These are phyloP conservation scores for Heliocidaris erythrogramma DNA, from an alignment of 35 echinoderm and acorn worm species.

Conservation along the genomic window DNA sequence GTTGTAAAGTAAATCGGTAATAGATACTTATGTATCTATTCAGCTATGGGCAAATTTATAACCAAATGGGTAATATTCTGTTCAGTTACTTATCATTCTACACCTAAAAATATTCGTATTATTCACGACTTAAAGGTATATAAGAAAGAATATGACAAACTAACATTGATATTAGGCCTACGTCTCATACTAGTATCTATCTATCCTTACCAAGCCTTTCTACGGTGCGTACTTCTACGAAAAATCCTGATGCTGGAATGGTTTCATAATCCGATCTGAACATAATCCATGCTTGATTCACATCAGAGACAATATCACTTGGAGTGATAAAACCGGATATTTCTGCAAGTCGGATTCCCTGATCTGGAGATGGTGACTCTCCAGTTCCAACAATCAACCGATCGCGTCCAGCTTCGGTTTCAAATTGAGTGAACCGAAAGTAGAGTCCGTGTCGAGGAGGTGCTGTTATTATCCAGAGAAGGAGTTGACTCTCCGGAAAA, in stretches of 20 bases:
- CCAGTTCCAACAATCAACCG: not conserved
- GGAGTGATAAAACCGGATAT: not conserved
- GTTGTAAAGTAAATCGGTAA: no score
- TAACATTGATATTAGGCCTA: no score
- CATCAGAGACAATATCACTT: not conserved
- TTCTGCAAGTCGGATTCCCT: not conserved
- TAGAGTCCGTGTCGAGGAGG: not conserved
- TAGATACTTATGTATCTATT: no score
- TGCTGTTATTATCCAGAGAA: not conserved
- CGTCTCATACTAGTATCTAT: no score
- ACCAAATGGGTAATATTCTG: no score
- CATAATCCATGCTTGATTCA: not conserved
- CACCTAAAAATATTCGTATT: no score
- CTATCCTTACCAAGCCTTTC: not conserved
- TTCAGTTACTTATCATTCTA: no score
- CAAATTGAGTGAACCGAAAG: not conserved
- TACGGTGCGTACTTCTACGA: not conserved
- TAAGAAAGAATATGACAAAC: no score
- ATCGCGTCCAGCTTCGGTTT: not conserved
- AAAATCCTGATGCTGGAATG: not conserved
- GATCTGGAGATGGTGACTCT: not conserved
- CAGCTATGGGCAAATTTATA: no score
- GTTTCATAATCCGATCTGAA: not conserved
- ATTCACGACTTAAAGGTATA: no score
- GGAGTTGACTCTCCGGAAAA: not conserved